These are phyloP conservation scores for Vanessa atalanta DNA, from an alignment of 1,140 invertebrate genomes.

Conservation along the genomic window DNA sequence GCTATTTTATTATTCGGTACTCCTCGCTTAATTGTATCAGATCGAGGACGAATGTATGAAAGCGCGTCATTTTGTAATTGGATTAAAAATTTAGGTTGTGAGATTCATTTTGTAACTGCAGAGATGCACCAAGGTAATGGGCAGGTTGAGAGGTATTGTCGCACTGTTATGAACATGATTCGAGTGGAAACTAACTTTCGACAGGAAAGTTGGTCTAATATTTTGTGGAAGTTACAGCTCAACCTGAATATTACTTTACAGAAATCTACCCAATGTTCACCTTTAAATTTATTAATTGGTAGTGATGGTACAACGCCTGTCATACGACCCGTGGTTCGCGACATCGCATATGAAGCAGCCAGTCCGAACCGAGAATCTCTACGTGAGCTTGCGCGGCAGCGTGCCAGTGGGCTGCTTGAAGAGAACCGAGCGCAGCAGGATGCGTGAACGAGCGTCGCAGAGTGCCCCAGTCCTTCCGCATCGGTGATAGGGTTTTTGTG, in stretches of 20 bases:
- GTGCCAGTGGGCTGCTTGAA: no score
- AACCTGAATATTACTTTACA: conserved; percentile 24
- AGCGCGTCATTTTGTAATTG: neutral
- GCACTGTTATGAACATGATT: conserved; percentile 22
- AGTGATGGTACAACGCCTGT: conserved; percentile 19
- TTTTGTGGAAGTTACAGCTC: conserved; percentile 20
- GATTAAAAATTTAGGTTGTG: conserved; percentile 20
- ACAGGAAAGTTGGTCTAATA: conserved; percentile 13
- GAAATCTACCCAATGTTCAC: conserved; percentile 12
- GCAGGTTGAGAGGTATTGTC: conserved; percentile 18
- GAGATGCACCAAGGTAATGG: conserved; percentile 32
- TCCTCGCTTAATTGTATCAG: conserved; percentile 11
- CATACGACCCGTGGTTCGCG: conserved; percentile 13
- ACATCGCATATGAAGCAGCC: conserved; percentile 23
- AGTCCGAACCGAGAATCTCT: conserved; percentile 29
- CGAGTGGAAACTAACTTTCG: conserved; percentile 23
- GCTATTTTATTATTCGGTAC: conserved; percentile 25
- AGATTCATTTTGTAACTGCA: conserved; percentile 30
- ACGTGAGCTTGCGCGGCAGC: no score
- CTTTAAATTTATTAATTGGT: conserved; percentile 24
- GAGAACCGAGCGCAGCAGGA: no score
- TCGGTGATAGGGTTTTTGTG: neutral
- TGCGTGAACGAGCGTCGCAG: neutral
- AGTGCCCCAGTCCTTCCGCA: no score
- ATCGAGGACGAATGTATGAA: conserved; percentile 29